Evolutionary conservation across 2,888 invertebrate genomes (phyloP).

Genomic region (Andrena bucephala): DNA sequence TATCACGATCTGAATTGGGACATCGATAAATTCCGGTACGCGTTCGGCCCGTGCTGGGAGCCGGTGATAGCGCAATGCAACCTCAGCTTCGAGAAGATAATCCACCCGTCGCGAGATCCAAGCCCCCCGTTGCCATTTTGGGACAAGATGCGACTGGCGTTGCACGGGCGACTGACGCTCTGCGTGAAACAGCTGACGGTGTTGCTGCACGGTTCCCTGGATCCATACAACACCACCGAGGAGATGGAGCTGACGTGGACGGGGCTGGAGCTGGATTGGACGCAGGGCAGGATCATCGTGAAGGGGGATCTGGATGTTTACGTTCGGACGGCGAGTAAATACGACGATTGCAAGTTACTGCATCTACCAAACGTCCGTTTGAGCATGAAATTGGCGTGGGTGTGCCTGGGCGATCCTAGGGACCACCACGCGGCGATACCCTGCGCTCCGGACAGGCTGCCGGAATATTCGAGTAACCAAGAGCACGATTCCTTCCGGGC

Average conservation of each 20-base stretch:
- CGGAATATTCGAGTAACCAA: conserved; percentile 98
- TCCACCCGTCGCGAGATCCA: conserved; percentile 95
- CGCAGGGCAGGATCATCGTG: conserved; percentile 95
- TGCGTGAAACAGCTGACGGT: conserved; percentile 95
- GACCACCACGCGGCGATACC: conserved; percentile 98
- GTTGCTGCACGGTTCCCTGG: conserved; percentile 96
- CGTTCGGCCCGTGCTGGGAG: conserved; percentile 99
- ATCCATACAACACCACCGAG: conserved; percentile 99
- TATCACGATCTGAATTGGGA: conserved; percentile 99
- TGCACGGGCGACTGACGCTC: conserved; percentile 97
- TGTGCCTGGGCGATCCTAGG: conserved; percentile 96
- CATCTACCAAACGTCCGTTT: conserved; percentile 96
- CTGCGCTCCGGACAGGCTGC: conserved; percentile 97
- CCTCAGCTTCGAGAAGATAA: conserved; percentile 94
- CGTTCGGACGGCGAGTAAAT: conserved; percentile 98
- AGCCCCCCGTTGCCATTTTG: conserved; percentile 97
- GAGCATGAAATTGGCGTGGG: conserved; percentile 94
- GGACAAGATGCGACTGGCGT: conserved; percentile 97
- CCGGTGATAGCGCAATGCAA: conserved; percentile 97
- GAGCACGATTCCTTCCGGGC: conserved; percentile 98
- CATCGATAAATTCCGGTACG: conserved; percentile 94
- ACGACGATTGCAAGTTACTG: conserved; percentile 98
- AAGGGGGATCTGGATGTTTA: conserved; percentile 97
- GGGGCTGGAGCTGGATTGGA: conserved; percentile 97
- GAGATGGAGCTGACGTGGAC: conserved; percentile 99